Evolutionary conservation across 2,797 vertebrate genomes (phyloP).

Genomic region (Cynopterus sphinx): DNA sequence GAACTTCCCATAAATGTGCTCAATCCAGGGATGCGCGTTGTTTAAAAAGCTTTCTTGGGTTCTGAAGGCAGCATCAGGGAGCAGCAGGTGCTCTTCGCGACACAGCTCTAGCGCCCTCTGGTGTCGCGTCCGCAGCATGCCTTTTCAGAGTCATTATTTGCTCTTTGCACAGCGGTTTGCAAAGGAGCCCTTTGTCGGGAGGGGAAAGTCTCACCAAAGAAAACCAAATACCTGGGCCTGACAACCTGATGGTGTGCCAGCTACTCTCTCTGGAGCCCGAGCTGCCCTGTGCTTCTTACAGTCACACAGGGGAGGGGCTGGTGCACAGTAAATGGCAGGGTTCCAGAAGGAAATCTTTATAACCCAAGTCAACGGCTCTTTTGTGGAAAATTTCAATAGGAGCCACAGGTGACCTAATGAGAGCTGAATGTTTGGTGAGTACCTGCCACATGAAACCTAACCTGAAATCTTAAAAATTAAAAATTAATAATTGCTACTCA

Average conservation of each 20-base stretch:
- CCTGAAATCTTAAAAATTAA: background rate
- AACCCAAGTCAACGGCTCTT: background rate
- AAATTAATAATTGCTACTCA: background rate
- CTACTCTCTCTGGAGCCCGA: background rate
- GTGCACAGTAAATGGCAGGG: background rate
- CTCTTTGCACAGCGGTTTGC: background rate
- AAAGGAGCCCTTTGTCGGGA: slow-evolving; percentile 14
- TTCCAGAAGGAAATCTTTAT: background rate
- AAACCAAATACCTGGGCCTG: background rate
- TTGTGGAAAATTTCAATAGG: background rate
- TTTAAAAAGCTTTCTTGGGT: background rate
- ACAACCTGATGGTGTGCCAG: background rate
- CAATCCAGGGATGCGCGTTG: background rate
- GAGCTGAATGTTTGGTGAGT: background rate
- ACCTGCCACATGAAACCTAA: background rate
- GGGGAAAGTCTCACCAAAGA: background rate
- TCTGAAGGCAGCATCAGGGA: background rate
- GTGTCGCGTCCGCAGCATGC: slow-evolving; percentile 46
- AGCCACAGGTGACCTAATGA: background rate
- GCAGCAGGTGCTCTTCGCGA: background rate
- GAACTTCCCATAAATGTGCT: background rate
- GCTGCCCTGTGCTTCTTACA: background rate
- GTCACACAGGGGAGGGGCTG: background rate
- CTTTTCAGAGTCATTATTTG: background rate
- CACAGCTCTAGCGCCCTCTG: slow-evolving; percentile 80